Evolutionary conservation across 2,113 vertebrate species (phyloP).

Genomic region (Zosterops hypoxanthus): DNA sequence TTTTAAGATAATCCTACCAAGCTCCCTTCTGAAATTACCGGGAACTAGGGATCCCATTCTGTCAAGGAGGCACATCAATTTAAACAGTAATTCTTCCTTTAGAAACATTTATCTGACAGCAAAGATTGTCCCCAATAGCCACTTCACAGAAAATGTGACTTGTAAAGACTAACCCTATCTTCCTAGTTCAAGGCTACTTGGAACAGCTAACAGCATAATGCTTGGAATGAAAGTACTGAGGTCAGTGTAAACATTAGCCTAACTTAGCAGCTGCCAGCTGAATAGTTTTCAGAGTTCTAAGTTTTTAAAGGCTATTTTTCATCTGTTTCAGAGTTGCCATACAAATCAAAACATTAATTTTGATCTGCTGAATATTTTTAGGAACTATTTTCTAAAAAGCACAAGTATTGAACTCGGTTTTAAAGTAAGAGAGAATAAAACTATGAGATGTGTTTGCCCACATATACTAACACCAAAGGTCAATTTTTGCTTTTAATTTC

Average conservation of each 20-base stretch:
- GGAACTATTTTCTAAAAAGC: not conserved
- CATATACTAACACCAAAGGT: accelerated
- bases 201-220: slow-evolving; percentile 71
- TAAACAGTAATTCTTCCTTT: slow-evolving; percentile 85
- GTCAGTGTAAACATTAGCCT: slow-evolving; percentile 77
- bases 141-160: slow-evolving; percentile 82
- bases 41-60: slow-evolving; percentile 64
- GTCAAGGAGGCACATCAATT: slow-evolving; percentile 72
- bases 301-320: slow-evolving; percentile 68
- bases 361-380: slow-evolving; percentile 7
- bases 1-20: slow-evolving; percentile 79
- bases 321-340: slow-evolving; percentile 47
- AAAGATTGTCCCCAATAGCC: slow-evolving; percentile 78
- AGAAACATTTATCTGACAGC: slow-evolving; percentile 83
- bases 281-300: slow-evolving; percentile 64
- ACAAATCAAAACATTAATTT: slow-evolving; percentile 61
- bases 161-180: slow-evolving; percentile 84
- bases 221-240: slow-evolving; percentile 67
- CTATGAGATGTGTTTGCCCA: not conserved
- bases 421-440: not conserved
- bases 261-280: slow-evolving; percentile 67
- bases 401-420: not conserved
- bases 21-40: slow-evolving; percentile 71
- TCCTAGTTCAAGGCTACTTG: slow-evolving; percentile 77
- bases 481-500: not conserved